Base-by-base conservation (phyloP, 2,888 invertebrate genomes). In the Thumatha senex region DNA sequence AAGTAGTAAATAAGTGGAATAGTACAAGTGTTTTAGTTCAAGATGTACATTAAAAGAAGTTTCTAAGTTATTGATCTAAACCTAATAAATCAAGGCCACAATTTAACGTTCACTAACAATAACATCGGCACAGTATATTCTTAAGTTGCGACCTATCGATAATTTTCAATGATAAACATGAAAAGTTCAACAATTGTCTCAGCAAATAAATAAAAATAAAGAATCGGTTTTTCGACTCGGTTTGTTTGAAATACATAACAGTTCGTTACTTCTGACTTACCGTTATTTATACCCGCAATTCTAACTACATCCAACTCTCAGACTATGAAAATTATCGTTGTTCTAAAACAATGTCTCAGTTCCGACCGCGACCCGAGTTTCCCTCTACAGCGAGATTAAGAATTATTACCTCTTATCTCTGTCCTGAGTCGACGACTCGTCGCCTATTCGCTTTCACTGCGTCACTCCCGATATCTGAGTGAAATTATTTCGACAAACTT, bases 401-500 rank as follows among this genome's bases (percentile, higher is more conserved):
- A 87, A 84, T 89, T 86, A 88, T 84, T 77, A 74, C 80, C 74
- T 76, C 87, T 88, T 88, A 89, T 88, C 89, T 84, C 63, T 63
- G 58, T 74, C 74, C 72, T 76, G 70, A 84, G 79, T 81, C 82
- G 84, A 84, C 84, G 82, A 86, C 80, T 84, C 81, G 78, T 73
- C 87, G 84, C 73, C 81, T 77, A 80, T 82, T 83, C 84, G 79
- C 82, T 78, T 72, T 64, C 63, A 70, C 69, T 70, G 63, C 63
- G 61, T 67, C 70, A 61, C 69, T 67, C 69, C 70, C 81, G 80
- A 86, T 84, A 86, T 84, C 84, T 81, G 75, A 82, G 80, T 78
- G 79, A 86, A 89, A 89, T 89, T 84, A 87, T 89, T 85, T 85
- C 82, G 73, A 80, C 83, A 83, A 87, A 87, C 82, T 87, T 89